Evolutionary conservation across 1,140 invertebrate genomes (phyloP), one percentile per base, ranked within the genome.

Genomic region (Drepana arcuata): DNA sequence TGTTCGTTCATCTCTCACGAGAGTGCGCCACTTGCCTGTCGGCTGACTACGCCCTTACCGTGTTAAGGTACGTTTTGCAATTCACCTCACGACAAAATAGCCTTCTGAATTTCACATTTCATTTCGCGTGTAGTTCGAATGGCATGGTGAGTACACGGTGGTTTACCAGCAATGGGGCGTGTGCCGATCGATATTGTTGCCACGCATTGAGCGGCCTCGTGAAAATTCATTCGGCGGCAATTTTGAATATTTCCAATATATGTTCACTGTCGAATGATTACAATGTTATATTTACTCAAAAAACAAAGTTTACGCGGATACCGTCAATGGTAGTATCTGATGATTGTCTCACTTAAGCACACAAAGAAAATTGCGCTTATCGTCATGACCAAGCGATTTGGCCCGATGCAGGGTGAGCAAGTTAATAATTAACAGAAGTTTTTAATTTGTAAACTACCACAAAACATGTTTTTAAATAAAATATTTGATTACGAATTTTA

Each of bases 21-120:
- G 77, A 81, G 73, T 63, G 77, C 77, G 73, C 73, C 60, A 78
- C 73, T 81, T 65, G 72, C 52, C 53, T 66, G 61, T 53, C 53
- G 45, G 48, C 41, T 54, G 54, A 67, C 62, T 72, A 65, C 59
- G 59, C 69, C 66, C 66, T 73, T 69, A 67, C 69, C 49, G 54
- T 60, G 61, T 65, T 61, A 43, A 45, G 50, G 42, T 50, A 48
- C 54, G 48, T 61, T 64, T 66, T 54, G 54, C 58, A 61, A 66
- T 66, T 64, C 61, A 61, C 41, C 41, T 48, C 45, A 40, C 44
- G 46, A 59, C 56, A 57, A 59, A 64, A 57, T 41, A 48, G 41
- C 15, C 16, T 47, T 44, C 33, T 32, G 30, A 34, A 35, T 27
- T 46, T 61, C 47, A 58, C 53, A 32, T 55, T 75, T 38, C 73